A percentile compares a stretch with the other conserved stretches of the same genome.
These are phyloP conservation scores for Andrena camellia DNA, from an alignment of 2,888 invertebrate genomes.

Conservation along the genomic window DNA sequence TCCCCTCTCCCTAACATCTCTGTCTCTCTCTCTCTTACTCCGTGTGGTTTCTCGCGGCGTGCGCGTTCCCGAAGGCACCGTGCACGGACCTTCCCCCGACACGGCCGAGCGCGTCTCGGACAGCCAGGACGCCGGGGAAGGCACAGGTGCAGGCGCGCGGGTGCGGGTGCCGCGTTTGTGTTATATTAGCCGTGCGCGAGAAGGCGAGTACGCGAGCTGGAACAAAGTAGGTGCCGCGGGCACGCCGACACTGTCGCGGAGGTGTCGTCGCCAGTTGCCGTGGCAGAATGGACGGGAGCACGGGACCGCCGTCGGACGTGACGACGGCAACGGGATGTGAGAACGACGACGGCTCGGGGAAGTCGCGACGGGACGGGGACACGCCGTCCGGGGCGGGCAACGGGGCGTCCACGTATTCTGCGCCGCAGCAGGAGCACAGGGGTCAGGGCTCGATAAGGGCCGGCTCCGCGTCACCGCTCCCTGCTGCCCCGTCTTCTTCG, in stretches of 20 bases:
- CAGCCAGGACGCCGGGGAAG: conserved; percentile 47
- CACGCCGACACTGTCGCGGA: conserved; percentile 32
- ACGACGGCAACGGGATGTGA: conserved; percentile 75
- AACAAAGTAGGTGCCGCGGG: conserved; percentile 28
- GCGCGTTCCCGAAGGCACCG: conserved; percentile 63
- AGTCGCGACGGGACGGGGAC: conserved; percentile 52
- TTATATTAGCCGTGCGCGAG: conserved; percentile 29
- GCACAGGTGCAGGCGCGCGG: conserved; percentile 75
- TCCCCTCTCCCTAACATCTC: conserved; percentile 3
- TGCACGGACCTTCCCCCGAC: conserved; percentile 46
- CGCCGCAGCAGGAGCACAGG: conserved; percentile 57
- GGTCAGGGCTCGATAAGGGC: conserved; percentile 57
- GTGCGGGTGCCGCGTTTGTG: conserved; percentile 43
- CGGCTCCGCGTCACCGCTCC: conserved; percentile 70
- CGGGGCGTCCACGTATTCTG: conserved; percentile 31
- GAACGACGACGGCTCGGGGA: conserved; percentile 63
- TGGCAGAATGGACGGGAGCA: conserved; percentile 77
- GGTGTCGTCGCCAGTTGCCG: conserved; percentile 46
- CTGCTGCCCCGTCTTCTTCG: conserved; percentile 57
- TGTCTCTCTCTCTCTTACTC: conserved; percentile 14
- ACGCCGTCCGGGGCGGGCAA: conserved; percentile 21
- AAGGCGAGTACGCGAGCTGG: conserved; percentile 35
- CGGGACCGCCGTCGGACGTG: conserved; percentile 76
- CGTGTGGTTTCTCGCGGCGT: conserved; percentile 63
- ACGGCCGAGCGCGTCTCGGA: conserved; percentile 47